These are phyloP conservation scores for Pantala flavescens DNA, from an alignment of 1,140 invertebrate species.

Conservation along the genomic window DNA sequence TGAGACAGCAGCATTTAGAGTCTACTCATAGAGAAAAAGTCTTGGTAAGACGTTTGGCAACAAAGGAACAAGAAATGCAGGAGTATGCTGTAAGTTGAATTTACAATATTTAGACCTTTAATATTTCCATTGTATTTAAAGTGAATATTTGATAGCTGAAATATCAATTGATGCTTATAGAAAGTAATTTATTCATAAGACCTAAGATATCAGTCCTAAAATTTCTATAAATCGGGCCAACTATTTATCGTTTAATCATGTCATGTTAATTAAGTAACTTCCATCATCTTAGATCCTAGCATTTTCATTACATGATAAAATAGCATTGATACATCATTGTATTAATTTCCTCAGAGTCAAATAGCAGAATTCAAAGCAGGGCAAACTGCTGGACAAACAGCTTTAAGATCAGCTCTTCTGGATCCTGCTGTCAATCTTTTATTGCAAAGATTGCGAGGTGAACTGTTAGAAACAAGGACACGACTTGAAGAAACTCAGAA, in stretches of 20 bases:
- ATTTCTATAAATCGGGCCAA: too few species aligned
- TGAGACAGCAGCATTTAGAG: constrained; percentile 71
- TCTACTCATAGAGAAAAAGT: constrained; percentile 82
- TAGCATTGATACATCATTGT: not conserved
- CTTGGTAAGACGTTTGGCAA: constrained; percentile 76
- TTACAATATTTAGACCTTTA: constrained; percentile 16
- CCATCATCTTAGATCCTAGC: too few species aligned
- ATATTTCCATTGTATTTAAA: too few species aligned
- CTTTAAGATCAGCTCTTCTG: constrained; percentile 69
- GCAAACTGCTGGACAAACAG: constrained; percentile 64
- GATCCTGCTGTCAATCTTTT: constrained; percentile 94
- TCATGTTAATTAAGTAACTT: too few species aligned
- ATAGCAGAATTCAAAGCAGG: constrained; percentile 27
- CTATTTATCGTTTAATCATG: too few species aligned
- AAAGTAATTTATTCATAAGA: too few species aligned
- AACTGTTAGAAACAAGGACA: constrained; percentile 77
- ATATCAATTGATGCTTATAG: too few species aligned
- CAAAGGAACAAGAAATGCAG: constrained; percentile 93
- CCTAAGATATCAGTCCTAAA: too few species aligned
- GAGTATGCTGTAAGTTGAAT: constrained; percentile 76
- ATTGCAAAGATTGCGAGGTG: constrained; percentile 82
- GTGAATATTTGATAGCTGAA: too few species aligned
- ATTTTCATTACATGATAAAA: too few species aligned
- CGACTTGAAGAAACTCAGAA: constrained; percentile 95
- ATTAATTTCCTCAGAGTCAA: not conserved